Conservation (phyloP, 2,888 invertebrate genomes). For the Apamea anceps region DNA sequence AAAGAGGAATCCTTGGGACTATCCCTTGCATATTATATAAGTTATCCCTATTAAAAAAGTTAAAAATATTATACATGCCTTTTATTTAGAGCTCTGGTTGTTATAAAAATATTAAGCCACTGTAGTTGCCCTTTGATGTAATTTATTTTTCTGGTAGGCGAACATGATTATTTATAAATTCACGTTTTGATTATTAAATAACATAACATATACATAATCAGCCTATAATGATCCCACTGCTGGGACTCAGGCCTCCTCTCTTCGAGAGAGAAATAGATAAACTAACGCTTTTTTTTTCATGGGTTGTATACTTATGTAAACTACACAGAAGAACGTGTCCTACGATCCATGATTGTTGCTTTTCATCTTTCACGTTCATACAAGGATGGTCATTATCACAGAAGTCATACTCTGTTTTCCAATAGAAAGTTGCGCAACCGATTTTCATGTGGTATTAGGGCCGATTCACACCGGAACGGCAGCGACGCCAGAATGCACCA, state of each 20-base stretch:
- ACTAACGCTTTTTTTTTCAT: too few relatives aligned
- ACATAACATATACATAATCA: too few relatives aligned
- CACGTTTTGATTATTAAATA: not conserved
- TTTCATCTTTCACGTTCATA: not conserved
- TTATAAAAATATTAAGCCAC: not conserved
- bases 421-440: not conserved
- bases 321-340: not conserved
- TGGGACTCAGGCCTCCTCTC: too few relatives aligned
- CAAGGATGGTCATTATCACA: not conserved
- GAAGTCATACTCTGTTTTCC: not conserved
- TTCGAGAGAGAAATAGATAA: too few relatives aligned
- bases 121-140: not conserved
- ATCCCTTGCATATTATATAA: conserved; percentile 90
- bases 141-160: not conserved
- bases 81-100: conserved; percentile 64
- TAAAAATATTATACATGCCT: conserved; percentile 79
- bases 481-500: too few relatives aligned
- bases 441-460: too few relatives aligned
- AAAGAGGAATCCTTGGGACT: conserved; percentile 88
- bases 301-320: too few relatives aligned
- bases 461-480: too few relatives aligned
- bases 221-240: too few relatives aligned
- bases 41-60: conserved; percentile 90
- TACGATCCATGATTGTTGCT: not conserved
- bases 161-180: not conserved